These are phyloP conservation scores for Neopipo cinnamomea DNA, from an alignment of 2,113 vertebrate species.

Conservation along the genomic window DNA sequence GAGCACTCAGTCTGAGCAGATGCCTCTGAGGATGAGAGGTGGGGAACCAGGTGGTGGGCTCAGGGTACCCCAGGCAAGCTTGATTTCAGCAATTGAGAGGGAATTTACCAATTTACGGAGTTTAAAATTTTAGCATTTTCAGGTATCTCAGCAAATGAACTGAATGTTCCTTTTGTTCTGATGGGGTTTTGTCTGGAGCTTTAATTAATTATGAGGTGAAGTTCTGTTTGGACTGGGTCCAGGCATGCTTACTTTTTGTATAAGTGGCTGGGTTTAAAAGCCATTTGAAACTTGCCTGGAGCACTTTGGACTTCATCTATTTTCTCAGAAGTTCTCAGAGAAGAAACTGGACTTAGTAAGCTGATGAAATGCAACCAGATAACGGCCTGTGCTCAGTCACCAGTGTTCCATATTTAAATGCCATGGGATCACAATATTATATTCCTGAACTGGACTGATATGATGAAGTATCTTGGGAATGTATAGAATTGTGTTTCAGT, in stretches of 20 bases:
- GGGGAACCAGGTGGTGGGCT: background rate
- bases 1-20: background rate
- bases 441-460: background rate
- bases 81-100: background rate
- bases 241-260: background rate
- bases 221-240: background rate
- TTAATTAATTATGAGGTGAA: background rate
- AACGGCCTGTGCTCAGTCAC: background rate
- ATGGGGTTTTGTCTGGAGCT: background rate
- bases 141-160: background rate
- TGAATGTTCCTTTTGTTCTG: background rate
- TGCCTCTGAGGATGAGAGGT: background rate
- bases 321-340: background rate
- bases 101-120: background rate
- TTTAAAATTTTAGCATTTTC: background rate
- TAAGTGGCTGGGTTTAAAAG: background rate
- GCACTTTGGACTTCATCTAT: background rate
- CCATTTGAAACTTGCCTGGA: background rate
- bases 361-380: background rate
- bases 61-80: background rate
- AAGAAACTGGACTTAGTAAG: background rate
- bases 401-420: background rate
- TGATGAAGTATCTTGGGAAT: background rate
- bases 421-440: background rate
- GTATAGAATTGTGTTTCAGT: background rate